Percentiles rank a stretch among this genome's conserved stretches.
Conservation (phyloP, 2,113 vertebrate genomes). For the Patagioenas fasciata region DNA sequence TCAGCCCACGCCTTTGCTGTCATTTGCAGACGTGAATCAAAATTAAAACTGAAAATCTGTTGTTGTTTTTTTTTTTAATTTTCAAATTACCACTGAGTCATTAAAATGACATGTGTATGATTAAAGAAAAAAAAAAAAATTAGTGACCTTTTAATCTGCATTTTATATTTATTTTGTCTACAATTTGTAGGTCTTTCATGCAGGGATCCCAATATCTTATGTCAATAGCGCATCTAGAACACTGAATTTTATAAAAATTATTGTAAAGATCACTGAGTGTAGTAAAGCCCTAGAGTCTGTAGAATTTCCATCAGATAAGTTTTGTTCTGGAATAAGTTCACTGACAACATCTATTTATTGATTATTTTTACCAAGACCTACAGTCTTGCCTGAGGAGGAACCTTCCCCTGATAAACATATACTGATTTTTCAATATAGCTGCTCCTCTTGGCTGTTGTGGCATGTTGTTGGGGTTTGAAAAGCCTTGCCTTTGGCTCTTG, state of each 20-base stretch:
- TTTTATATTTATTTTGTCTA: not conserved
- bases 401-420: not conserved
- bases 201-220: not conserved
- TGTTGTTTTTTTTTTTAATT: not conserved
- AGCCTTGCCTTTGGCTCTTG: not conserved
- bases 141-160: not conserved
- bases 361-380: not conserved
- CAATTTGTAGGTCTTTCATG: not conserved
- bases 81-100: not conserved
- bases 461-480: not conserved
- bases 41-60: not conserved
- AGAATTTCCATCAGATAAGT: not conserved
- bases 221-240: not conserved
- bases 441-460: not conserved
- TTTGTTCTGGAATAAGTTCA: not conserved
- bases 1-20: fast-evolving
- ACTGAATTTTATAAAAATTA: not conserved
- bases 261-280: not conserved
- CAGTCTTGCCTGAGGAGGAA: not conserved
- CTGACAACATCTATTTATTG: not conserved
- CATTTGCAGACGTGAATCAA: not conserved
- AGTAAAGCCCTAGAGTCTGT: not conserved
- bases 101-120: not conserved
- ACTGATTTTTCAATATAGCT: not conserved
- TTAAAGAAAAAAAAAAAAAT: not conserved